Conservation (phyloP, 2,797 vertebrate genomes). For the Poeciliopsis presidionis region DNA sequence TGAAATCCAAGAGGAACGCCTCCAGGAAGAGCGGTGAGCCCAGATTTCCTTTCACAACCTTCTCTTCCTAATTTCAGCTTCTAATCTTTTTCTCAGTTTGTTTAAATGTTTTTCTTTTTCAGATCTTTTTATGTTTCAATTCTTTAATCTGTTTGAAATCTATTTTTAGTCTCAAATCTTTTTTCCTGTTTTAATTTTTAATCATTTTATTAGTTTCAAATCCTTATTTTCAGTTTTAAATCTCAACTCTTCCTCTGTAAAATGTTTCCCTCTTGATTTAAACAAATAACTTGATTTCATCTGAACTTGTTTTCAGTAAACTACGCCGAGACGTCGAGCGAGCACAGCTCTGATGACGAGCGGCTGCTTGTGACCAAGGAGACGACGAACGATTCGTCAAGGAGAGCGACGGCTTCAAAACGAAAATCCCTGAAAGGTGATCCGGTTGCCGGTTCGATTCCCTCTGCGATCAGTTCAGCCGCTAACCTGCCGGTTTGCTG, state of each 20-base stretch:
- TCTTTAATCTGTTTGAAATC: too few relatives aligned
- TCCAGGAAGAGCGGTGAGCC: constrained; percentile 46
- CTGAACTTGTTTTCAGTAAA: constrained; percentile 31
- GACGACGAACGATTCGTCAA: constrained; percentile 10
- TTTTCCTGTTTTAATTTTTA: background rate
- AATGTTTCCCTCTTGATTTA: background rate
- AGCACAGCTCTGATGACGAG: constrained; percentile 60
- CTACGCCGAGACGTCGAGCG: constrained; percentile 53
- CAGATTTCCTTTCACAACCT: background rate
- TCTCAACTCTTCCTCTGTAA: background rate
- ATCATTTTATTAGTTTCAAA: too few relatives aligned
- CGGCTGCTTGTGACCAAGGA: constrained; percentile 25
- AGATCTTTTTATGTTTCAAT: too few relatives aligned
- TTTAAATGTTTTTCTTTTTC: too few relatives aligned
- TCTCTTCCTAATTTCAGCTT: background rate
- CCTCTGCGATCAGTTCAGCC: accelerated
- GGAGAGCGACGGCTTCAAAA: constrained; percentile 15
- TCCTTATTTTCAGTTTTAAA: too few relatives aligned
- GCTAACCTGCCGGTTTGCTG: background rate
- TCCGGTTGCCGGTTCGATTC: background rate
- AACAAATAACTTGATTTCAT: background rate
- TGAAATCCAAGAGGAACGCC: constrained; percentile 47
- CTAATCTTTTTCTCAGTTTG: too few relatives aligned
- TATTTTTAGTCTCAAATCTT: too few relatives aligned
- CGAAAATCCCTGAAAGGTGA: constrained; percentile 31